These are phyloP conservation scores for Oikopleura dioica DNA, from an alignment of 23 tunicate genomes.

Conservation along the genomic window DNA sequence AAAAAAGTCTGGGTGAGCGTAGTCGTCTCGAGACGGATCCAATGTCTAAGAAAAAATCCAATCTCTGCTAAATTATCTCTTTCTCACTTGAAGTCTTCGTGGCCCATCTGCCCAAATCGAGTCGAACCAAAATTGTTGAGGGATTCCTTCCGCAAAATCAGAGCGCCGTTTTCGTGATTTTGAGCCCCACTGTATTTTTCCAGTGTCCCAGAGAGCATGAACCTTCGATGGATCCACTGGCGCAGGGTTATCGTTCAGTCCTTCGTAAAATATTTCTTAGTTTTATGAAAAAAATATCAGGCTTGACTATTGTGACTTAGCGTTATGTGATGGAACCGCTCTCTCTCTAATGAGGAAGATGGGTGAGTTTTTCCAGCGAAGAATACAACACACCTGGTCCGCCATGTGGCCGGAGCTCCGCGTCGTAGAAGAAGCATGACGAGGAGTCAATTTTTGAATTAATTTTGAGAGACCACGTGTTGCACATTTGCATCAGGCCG, in stretches of 20 bases:
- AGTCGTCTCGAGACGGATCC: background rate
- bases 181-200: background rate
- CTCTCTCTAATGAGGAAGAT: too few species aligned
- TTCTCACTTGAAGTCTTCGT: too few species aligned
- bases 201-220: background rate
- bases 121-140: background rate
- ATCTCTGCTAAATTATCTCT: too few species aligned
- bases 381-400: too few species aligned
- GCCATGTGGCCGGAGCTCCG: background rate
- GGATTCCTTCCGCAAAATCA: background rate
- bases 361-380: too few species aligned
- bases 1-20: background rate
- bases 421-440: background rate
- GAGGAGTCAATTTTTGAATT: background rate
- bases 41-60: background rate
- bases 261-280: too few species aligned
- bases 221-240: background rate
- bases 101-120: background rate
- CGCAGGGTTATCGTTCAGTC: background rate
- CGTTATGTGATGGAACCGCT: too few species aligned
- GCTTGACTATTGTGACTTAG: too few species aligned
- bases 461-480: background rate
- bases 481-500: background rate
- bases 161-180: conserved; percentile 8
- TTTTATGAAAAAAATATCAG: too few species aligned